Base-by-base conservation (phyloP, 2,113 vertebrate species). In the Zosterops lateralis region DNA sequence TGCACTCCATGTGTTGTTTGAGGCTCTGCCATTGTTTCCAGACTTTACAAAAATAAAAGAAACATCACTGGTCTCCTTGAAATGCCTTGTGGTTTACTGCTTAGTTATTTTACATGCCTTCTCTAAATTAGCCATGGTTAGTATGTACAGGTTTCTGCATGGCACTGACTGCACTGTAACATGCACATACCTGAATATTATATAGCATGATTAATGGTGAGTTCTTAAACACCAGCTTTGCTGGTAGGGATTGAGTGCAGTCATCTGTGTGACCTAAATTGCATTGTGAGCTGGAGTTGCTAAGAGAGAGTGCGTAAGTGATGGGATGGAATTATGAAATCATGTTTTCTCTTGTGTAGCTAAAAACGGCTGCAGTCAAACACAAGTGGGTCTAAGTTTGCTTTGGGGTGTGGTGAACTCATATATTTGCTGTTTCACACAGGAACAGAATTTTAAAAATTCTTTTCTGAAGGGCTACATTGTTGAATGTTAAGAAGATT, bases 301-400 rank as follows among this genome's bases (percentile, higher is more conserved):
- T 21, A n/a, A 36, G 56, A 56, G 75, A 56, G 56, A 70, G 67
- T 48, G 58, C 79, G 53, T 77, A 89, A 95, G 32, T 22, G 64
- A 90, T 40, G 72, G 61, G 53, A 61, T 26, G 68, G 36, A n/a
- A 91, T 92, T 87, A 87, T n/a, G 80, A 96, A 96, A 94, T 54
- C 40, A 31, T 61, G 81, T 80, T 89, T 93, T 92, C 68, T 85
- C 54, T 70, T 60, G 66, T 84, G 54, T 24, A 72, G 44, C 74
- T 68, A 53, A 76, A 92, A 54, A 47, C 1, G 15, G 47, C 42
- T 86, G 50, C 47, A 91, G 40, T 25, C 50, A 78, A 88, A 38
- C 20, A 53, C 50, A 72, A 36, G 18, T 26, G 45, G 45, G 44
- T 80, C 17, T 47, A 21, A 54, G 53, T 89, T 92, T 94, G 78